Evolutionary conservation across 1,140 invertebrate species (phyloP), one percentile per base, ranked within the genome.

Genomic region (Drosophila kanapiae): DNA sequence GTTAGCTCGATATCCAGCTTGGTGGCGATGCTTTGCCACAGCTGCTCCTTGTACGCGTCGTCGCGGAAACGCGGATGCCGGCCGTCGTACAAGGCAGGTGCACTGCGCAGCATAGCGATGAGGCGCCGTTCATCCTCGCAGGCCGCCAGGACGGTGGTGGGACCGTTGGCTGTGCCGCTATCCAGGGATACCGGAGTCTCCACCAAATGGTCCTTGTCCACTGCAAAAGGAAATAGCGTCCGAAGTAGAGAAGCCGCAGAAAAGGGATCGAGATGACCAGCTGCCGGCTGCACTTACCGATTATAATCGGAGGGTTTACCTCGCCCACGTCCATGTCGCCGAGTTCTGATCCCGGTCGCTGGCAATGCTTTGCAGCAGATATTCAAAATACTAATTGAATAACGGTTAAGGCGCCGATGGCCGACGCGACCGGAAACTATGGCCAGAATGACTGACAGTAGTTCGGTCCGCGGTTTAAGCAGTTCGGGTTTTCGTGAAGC

Each of bases 11-110:
- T 11, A 4, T 31, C 14, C 4, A 80, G 5, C 4, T 54, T 10
- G 4, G 5, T 3, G 8, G 74, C 60, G 18, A 88, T 90, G 6
- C n/a, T 6, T 6, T 56, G 59, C 85, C 85, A 88, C 14, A 80
- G 4, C n/a, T 43, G 14, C 13, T 83, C 68, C 48, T 74, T 77
- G 61, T 57, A 18, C 1, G 4, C 16, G 4, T 59, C 61, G 18
- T 88, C 77, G 1, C 23, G 31, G 45, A 87, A 87, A 2, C 29
- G 63, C 0, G 35, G 23, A 53, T 88, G 57, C 4, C 31, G 35
- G 1, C 42, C 0, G 13, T 88, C 49, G n/a, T 88, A 87, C 6
- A 87, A 43, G 0, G 58, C 61, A 0, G 68, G 48, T 0, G 68
- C 42, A 3, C 43, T 23, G 6, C 54, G 42, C 2, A 87, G 80